phyloP scores from a whole-genome alignment of 2,888 invertebrate genomes.

The Drosophila falleni region DNA sequence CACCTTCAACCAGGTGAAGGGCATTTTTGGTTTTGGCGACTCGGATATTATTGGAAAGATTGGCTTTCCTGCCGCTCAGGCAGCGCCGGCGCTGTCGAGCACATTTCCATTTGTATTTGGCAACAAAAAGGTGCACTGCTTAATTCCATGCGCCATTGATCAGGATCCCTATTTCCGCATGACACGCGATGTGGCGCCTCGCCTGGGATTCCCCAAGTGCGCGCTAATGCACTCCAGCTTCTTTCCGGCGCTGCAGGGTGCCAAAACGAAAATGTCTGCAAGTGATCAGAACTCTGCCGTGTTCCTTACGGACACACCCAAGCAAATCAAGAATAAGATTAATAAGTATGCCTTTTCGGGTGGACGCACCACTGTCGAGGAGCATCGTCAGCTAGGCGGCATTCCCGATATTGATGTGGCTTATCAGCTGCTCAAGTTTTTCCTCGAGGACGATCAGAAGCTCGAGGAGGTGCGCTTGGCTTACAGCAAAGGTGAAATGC shows the following conservation, averaged over 20 bases:
- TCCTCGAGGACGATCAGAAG: slow-evolving; percentile 96
- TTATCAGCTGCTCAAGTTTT: slow-evolving; percentile 97
- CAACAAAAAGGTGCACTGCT: slow-evolving; percentile 88
- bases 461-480: slow-evolving; percentile 89
- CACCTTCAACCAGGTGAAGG: slow-evolving; percentile 98
- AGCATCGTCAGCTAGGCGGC: slow-evolving; percentile 96
- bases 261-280: slow-evolving; percentile 99
- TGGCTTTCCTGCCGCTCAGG: slow-evolving; percentile 97
- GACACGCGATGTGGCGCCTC: slow-evolving; percentile 98
- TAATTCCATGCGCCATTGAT: slow-evolving; percentile 99
- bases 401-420: slow-evolving; percentile 98
- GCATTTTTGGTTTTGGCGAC: slow-evolving; percentile 99
- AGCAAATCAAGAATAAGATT: slow-evolving; percentile 98
- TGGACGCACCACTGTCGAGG: slow-evolving; percentile 96
- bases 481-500: slow-evolving; percentile 89
- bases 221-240: slow-evolving; percentile 94
- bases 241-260: slow-evolving; percentile 97
- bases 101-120: slow-evolving; percentile 97
- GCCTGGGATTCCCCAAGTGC: slow-evolving; percentile 94
- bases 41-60: slow-evolving; percentile 99
- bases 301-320: slow-evolving; percentile 97
- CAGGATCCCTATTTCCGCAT: slow-evolving; percentile 99
- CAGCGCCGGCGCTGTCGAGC: slow-evolving; percentile 96
- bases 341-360: slow-evolving; percentile 99
- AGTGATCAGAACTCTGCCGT: slow-evolving; percentile 97